Evolutionary conservation across 2,113 vertebrate genomes (phyloP), one percentile per base, ranked within the genome.

Genomic region (Paraplagusia blochii): DNA sequence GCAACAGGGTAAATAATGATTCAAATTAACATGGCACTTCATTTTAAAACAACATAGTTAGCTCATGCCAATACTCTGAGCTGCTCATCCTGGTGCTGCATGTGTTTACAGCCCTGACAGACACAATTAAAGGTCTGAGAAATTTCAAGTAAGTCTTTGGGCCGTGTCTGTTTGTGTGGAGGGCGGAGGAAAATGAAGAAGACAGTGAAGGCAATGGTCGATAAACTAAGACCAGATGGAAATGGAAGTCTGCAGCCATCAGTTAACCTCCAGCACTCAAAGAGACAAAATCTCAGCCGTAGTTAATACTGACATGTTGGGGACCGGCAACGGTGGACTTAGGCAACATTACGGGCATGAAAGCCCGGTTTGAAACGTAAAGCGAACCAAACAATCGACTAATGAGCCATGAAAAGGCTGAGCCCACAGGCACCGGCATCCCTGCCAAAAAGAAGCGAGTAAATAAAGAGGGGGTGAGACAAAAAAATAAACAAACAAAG

Each of bases 351-450:
- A 48, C 72, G 60, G 81, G 67, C 65, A 74, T 80, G 71, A 87
- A 72, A 59, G 74, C 63, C 61, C 43, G 58, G 69, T 80, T 63
- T 60, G 66, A 72, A 61, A 69, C 63, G 74, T 81, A 79, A 88
- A 87, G 81, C 63, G 82, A 79, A 84, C 38, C 36, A 74, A 84
- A 85, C 65, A 35, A 70, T 44, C 54, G 54, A 57, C 76, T 87
- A 85, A 88, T 81, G 85, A 88, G 68, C 76, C 82, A 66, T 76
- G 79, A 84, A 85, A 84, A 76, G 76, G 85, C 64, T 56, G 70
- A 84, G 74, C 82, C 81, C 85, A 84, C 72, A 45, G 78, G 81
- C 67, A 46, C 75, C 56, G 49, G 16, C 54, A 53, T 54, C 64
- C 33, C 79, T 75, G 80, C 79, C 74, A 76, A 77, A 79, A 59